A percentile compares a stretch with the other conserved stretches of the same genome.
Conservation (phyloP, 2,113 vertebrate genomes). For the Hippotragus niger region DNA sequence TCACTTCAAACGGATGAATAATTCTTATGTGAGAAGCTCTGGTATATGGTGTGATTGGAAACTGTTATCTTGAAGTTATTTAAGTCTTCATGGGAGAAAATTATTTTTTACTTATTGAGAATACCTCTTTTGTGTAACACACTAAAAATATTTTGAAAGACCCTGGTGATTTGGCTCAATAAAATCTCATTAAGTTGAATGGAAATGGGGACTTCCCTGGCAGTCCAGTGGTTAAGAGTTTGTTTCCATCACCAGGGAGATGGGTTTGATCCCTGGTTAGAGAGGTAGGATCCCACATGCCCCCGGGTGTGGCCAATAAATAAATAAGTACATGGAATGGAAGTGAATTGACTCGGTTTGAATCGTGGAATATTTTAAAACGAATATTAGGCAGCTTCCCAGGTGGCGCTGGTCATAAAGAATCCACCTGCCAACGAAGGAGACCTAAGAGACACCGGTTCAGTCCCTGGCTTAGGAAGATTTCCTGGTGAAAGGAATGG, state of each 20-base stretch:
- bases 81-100: neutral
- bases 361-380: neutral
- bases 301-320: fast-evolving
- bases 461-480: neutral
- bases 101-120: neutral
- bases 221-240: neutral
- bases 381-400: neutral
- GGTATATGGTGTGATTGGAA: neutral
- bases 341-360: neutral
- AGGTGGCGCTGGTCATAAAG: neutral
- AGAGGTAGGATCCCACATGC: neutral
- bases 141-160: neutral
- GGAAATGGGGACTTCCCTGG: neutral
- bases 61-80: neutral
- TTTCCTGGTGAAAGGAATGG: neutral
- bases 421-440: neutral
- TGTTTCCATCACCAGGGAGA: neutral
- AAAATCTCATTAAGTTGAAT: neutral
- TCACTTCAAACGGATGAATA: neutral
- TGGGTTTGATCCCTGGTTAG: neutral
- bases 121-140: neutral
- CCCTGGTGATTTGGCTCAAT: neutral
- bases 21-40: neutral
- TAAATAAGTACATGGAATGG: neutral
- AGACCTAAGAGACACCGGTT: neutral